Conservation (phyloP, 2,797 vertebrate species). For the Vespertilio murinus region DNA sequence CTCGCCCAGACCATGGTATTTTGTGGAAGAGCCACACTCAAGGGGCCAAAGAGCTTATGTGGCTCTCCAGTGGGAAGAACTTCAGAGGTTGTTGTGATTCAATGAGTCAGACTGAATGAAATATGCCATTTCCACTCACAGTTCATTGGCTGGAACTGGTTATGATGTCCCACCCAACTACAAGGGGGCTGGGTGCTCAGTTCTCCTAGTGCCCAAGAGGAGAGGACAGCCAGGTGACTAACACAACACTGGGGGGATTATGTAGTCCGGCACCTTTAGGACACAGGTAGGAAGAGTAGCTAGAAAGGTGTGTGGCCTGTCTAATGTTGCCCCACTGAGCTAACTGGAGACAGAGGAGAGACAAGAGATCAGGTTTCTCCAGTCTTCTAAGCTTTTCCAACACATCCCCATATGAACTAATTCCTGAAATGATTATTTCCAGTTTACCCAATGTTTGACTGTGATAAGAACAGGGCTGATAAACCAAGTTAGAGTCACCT, state of each 20-base stretch:
- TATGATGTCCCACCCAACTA: not conserved
- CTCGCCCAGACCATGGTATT: too few species aligned
- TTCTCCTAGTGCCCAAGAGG: not conserved
- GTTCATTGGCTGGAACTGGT: not conserved
- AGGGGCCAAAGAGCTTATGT: too few species aligned
- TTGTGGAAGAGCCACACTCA: too few species aligned
- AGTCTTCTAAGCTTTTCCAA: not conserved
- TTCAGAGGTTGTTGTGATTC: not conserved
- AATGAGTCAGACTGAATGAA: not conserved
- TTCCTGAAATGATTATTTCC: not conserved
- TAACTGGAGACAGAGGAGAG: not conserved
- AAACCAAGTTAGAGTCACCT: not conserved
- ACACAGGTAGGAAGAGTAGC: not conserved
- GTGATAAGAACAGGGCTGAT: not conserved
- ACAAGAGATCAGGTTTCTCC: not conserved
- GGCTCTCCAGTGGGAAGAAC: not conserved
- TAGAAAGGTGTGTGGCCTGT: not conserved
- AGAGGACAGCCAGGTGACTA: not conserved
- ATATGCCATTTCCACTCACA: not conserved
- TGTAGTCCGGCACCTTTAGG: not conserved
- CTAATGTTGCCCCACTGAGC: too few species aligned
- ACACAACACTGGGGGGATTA: accelerated
- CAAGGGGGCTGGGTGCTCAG: not conserved
- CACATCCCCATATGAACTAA: not conserved
- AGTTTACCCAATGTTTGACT: not conserved